These are phyloP conservation scores for Venustoraphidia nigricollis DNA, from an alignment of 2,888 invertebrate species.

Conservation along the genomic window DNA sequence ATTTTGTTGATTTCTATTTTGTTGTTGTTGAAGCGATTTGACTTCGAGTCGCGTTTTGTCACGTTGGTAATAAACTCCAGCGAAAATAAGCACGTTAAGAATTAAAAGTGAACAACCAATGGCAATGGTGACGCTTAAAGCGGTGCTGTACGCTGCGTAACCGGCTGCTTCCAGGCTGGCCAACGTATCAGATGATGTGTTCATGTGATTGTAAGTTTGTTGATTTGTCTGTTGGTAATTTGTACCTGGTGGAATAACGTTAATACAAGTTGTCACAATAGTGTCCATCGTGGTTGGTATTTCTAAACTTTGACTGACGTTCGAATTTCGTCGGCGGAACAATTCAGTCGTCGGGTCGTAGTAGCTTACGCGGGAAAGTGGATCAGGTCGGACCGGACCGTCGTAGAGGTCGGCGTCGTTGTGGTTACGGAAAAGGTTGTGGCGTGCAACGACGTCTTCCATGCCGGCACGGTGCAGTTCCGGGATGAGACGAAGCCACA, in stretches of 20 bases:
- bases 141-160: constrained; percentile 60
- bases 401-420: constrained; percentile 81
- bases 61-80: constrained; percentile 70
- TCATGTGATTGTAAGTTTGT: constrained; percentile 22
- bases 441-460: constrained; percentile 74
- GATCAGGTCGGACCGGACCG: constrained; percentile 73
- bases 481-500: constrained; percentile 88
- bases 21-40: constrained; percentile 61
- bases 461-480: constrained; percentile 78
- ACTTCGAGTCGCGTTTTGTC: constrained; percentile 66
- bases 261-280: constrained; percentile 54
- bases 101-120: constrained; percentile 69
- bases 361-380: constrained; percentile 48
- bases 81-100: constrained; percentile 69
- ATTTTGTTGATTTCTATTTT: constrained; percentile 42
- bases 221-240: constrained; percentile 34
- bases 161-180: constrained; percentile 68
- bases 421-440: constrained; percentile 81
- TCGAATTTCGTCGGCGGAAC: constrained; percentile 37
- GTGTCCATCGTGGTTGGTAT: constrained; percentile 54
- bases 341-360: constrained; percentile 47
- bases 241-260: constrained; percentile 26
- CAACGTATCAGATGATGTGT: constrained; percentile 58
- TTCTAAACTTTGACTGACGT: constrained; percentile 42
- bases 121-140: constrained; percentile 62